Evolutionary conservation across 2,113 vertebrate species (phyloP), one percentile per base, ranked within the genome.

Genomic region (Ceyx cyanopectus): DNA sequence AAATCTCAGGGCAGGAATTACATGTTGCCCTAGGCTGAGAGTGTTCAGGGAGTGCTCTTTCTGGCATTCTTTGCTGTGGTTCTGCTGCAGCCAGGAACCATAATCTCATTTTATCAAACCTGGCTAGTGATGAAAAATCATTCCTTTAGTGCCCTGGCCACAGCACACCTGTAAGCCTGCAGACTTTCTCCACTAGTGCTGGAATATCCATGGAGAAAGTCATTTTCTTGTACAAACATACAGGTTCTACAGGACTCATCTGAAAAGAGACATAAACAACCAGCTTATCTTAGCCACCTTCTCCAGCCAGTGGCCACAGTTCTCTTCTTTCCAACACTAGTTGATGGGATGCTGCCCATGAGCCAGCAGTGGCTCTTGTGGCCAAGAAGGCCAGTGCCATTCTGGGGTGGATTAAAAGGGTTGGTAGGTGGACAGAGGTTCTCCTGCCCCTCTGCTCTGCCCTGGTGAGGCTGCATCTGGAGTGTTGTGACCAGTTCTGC

Each of bases 21-120:
- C 85, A 89, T 29, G 56, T 50, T 75, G 30, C 62, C 37, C 78
- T 41, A 85, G 74, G 70, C 77, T 29, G 75, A 67, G 26, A 34
- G 46, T 80, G 54, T 69, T 69, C 48, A 1, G 0, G 65, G 54
- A 82, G 57, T 65, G n/a, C 37, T 79, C 69, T 40, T 81, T 69
- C 51, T 29, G 74, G 83, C 63, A 67, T 45, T 83, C 34, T 85
- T 63, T 67, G 46, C 85, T 81, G 61, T 48, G 26, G 62, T 79
- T 80, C 63, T 93, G 82, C 85, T 65, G 46, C 34, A 86, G 60
- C 69, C 75, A 83, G 66, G 50, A 91, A 34, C 60, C 92, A 75
- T 66, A 78, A 93, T 23, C 50, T 72, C 65, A 74, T 53, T 74
- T 75, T 10, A 66, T 70, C 45, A 92, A 84, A 88, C 45, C 32